Evolutionary conservation across 2,888 invertebrate species (phyloP), one percentile per base, ranked within the genome.

Genomic region (Seira musarum): DNA sequence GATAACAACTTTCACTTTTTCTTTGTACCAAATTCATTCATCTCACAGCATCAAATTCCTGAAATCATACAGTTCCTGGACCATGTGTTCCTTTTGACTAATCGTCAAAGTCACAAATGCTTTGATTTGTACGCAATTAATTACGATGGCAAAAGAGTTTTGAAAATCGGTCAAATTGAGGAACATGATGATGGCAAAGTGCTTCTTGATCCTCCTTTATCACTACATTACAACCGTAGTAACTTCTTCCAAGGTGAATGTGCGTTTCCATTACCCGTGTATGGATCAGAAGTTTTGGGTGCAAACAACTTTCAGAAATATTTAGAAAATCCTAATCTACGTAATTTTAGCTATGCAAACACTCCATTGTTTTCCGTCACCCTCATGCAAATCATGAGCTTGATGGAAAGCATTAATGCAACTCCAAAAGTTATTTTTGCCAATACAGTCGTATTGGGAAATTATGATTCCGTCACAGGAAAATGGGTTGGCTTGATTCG

Each of bases 1-100:
- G 22, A 22, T 22, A 19, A 63, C 63, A 63, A 63, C 63, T 63
- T 63, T 24, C 63, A 63, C 17, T 60, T 19, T 17, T 60, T 17
- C 22, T n/a, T n/a, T n/a, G n/a, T n/a, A n/a, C n/a, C n/a, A n/a
- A n/a, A n/a, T n/a, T n/a, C n/a, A n/a, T n/a, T n/a, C n/a, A n/a
- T n/a, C n/a, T n/a, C n/a, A n/a, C n/a, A n/a, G n/a, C n/a, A n/a
- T n/a, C n/a, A n/a, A n/a, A n/a, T n/a, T n/a, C n/a, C n/a, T n/a
- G n/a, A n/a, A n/a, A n/a, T n/a, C n/a, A n/a, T n/a, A n/a, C n/a
- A n/a, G n/a, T n/a, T n/a, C n/a, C n/a, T n/a, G n/a, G n/a, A n/a
- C n/a, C n/a, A n/a, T n/a, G n/a, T n/a, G n/a, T n/a, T n/a, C n/a
- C n/a, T n/a, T n/a, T n/a, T n/a, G n/a, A n/a, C n/a, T n/a, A n/a